phyloP scores from a whole-genome alignment of 2,797 vertebrate species.

The Oryzias sinensis region DNA sequence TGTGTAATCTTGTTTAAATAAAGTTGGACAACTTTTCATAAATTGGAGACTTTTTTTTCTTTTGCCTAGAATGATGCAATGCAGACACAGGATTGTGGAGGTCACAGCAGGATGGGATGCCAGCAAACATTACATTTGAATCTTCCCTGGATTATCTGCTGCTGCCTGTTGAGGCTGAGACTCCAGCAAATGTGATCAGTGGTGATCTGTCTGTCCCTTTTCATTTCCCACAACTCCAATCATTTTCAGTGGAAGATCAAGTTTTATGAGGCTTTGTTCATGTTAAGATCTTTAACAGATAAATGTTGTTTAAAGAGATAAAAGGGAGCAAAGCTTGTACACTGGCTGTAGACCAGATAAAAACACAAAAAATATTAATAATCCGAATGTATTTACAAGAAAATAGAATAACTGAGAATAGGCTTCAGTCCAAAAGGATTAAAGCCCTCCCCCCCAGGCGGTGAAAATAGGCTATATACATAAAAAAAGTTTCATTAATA shows the following conservation, averaged over 20 bases:
- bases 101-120: neutral
- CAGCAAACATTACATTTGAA: neutral
- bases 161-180: constrained; percentile 10
- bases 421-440: too few relatives aligned
- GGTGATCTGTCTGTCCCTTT: constrained; percentile 13
- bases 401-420: too few relatives aligned
- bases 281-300: neutral
- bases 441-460: too few relatives aligned
- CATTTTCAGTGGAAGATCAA: constrained; percentile 32
- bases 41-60: neutral
- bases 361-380: too few relatives aligned
- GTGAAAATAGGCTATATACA: too few relatives aligned
- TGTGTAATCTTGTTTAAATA: neutral
- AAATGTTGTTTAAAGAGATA: too few relatives aligned
- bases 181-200: constrained; percentile 13
- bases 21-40: neutral
- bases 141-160: neutral
- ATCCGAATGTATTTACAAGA: too few relatives aligned
- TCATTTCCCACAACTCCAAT: constrained; percentile 22
- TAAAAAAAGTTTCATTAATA: too few relatives aligned
- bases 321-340: too few relatives aligned
- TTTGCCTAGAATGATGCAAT: neutral
- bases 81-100: neutral
- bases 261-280: constrained; percentile 46
- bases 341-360: too few relatives aligned